These are phyloP conservation scores for Gambusia holbrooki DNA, from an alignment of 2,113 vertebrate genomes.

Conservation along the genomic window DNA sequence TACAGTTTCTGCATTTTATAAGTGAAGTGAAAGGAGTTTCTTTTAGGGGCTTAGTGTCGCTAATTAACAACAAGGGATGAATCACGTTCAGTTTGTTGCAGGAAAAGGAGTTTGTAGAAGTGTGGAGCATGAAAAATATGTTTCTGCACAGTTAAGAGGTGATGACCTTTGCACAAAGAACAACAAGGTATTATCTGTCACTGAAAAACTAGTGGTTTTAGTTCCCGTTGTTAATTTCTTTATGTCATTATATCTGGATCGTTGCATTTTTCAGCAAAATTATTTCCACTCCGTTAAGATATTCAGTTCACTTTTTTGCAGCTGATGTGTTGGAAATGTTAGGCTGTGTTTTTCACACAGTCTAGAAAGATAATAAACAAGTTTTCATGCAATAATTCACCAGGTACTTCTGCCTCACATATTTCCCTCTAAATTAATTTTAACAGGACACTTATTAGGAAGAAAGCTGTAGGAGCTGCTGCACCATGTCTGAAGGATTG, in stretches of 20 bases:
- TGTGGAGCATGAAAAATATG: neutral
- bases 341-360: neutral
- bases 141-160: neutral
- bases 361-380: neutral
- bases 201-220: neutral
- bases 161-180: neutral
- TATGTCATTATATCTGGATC: no score
- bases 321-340: neutral
- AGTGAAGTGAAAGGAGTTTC: neutral
- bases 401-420: neutral
- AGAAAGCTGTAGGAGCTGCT: neutral
- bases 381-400: neutral
- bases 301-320: no score
- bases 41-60: neutral
- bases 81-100: neutral
- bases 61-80: slow-evolving; percentile 1
- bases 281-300: no score
- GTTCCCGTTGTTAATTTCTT: neutral
- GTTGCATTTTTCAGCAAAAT: no score
- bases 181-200: neutral
- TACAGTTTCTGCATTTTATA: neutral
- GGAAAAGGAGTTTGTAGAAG: neutral
- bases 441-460: neutral
- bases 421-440: neutral
- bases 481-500: neutral